phyloP scores from a whole-genome alignment of 1,140 invertebrate species.

The Habropoda laboriosa region DNA sequence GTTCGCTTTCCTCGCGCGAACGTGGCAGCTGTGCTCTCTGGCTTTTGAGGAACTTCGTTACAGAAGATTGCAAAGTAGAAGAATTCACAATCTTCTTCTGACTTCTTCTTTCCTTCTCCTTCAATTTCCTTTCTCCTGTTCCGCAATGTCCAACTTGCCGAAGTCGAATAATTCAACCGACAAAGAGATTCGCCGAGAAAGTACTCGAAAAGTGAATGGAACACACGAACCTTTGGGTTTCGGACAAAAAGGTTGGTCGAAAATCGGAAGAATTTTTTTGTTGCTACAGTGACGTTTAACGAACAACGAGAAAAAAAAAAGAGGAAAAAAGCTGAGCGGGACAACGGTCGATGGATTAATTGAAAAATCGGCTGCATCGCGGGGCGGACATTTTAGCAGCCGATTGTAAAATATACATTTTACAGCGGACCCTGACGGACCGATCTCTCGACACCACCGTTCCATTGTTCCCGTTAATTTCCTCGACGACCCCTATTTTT shows the following conservation, averaged over 20 bases:
- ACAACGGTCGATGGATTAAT: slow-evolving; percentile 37
- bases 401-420: slow-evolving; percentile 40
- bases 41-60: too few species aligned
- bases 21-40: too few species aligned
- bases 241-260: not conserved
- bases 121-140: too few species aligned
- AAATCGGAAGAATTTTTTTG: not conserved
- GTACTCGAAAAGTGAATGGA: too few species aligned
- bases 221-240: too few species aligned
- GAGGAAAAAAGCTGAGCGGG: not conserved
- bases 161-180: too few species aligned
- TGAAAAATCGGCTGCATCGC: slow-evolving; percentile 20
- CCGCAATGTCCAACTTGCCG: too few species aligned
- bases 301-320: not conserved
- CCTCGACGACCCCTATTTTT: not conserved
- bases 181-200: too few species aligned
- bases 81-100: too few species aligned
- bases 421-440: not conserved
- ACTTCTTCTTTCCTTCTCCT: too few species aligned
- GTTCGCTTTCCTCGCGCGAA: too few species aligned
- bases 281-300: slow-evolving; percentile 2
- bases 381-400: not conserved
- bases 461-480: slow-evolving; percentile 30
- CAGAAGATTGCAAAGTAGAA: too few species aligned
- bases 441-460: not conserved